Conservation (phyloP, 2,888 invertebrate species). For the Oxycera nigricornis region DNA sequence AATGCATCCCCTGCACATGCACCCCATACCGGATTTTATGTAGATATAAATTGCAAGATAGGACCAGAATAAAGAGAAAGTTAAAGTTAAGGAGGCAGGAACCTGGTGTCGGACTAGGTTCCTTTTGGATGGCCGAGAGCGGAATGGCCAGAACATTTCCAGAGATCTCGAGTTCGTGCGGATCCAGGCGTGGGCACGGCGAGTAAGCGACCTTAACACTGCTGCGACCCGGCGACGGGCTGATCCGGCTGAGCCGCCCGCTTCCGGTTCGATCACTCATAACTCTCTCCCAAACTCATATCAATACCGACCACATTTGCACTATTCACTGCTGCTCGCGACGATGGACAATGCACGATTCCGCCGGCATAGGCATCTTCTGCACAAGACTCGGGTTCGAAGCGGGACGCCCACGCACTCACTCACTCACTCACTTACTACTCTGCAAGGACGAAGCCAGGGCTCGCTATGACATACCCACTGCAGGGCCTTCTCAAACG, state of each 20-base stretch:
- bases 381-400: background rate
- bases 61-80: conserved; percentile 25
- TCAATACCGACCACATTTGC: conserved; percentile 23
- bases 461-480: conserved; percentile 8
- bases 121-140: conserved; percentile 60
- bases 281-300: conserved; percentile 10
- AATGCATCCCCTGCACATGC: conserved; percentile 25
- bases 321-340: background rate
- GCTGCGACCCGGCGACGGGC: conserved; percentile 60
- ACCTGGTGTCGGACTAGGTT: conserved; percentile 54
- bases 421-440: background rate
- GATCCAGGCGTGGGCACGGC: conserved; percentile 60
- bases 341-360: background rate
- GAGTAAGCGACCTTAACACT: conserved; percentile 59
- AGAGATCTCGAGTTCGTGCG: conserved; percentile 57
- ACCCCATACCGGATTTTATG: background rate
- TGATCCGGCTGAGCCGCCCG: conserved; percentile 60
- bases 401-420: background rate
- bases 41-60: conserved; percentile 16
- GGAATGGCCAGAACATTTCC: conserved; percentile 61
- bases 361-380: background rate
- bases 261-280: conserved; percentile 48
- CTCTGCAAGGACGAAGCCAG: background rate
- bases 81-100: conserved; percentile 20
- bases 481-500: conserved; percentile 11